Base-by-base conservation (phyloP, 1,140 invertebrate species). In the Thaumatotibia leucotreta region DNA sequence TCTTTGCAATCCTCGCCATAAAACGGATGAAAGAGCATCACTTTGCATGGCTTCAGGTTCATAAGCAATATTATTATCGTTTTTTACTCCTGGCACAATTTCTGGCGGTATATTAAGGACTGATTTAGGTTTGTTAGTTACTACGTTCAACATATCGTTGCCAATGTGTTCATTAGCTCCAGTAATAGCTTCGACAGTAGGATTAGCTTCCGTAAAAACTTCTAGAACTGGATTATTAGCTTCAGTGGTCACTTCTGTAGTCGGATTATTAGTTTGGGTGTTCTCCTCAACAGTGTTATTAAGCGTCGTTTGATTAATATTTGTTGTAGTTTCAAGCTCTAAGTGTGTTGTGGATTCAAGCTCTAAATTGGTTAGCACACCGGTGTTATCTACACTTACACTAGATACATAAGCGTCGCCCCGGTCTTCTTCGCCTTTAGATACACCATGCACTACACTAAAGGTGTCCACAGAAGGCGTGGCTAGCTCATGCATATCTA, bases 401-500 rank as follows among this genome's bases (percentile, higher is more conserved):
- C 64, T 79, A 73, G 73, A 82, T 49, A 83, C 74, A 75, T 77
- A 85, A 83, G 84, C 81, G 65, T 83, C 70, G 61, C 72, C 69
- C 58, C 31, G 69, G 24, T 69, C 63, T 71, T 72, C 76, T 66
- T 69, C 71, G 61, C 65, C 69, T 66, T 71, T 70, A 35, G 64
- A 52, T 63, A 86, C 86, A 83, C 85, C 89, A 92, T 92, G 88
- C 90, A 86, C 76, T 83, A 87, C 84, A 84, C 83, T 88, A 86
- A 77, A 67, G 88, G 82, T 82, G 74, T 80, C 83, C 69, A 83
- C 72, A 82, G 79, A 77, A 83, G 84, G 77, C 63, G 82, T 88
- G 78, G 80, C 79, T 80, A 82, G 74, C 68, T 89, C 88, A 91
- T 91, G 88, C 88, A 88, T 76, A 80, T 85, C 83, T 87, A 85